These are phyloP conservation scores for Cephus spinipes DNA, from an alignment of 2,888 invertebrate genomes.

Conservation along the genomic window DNA sequence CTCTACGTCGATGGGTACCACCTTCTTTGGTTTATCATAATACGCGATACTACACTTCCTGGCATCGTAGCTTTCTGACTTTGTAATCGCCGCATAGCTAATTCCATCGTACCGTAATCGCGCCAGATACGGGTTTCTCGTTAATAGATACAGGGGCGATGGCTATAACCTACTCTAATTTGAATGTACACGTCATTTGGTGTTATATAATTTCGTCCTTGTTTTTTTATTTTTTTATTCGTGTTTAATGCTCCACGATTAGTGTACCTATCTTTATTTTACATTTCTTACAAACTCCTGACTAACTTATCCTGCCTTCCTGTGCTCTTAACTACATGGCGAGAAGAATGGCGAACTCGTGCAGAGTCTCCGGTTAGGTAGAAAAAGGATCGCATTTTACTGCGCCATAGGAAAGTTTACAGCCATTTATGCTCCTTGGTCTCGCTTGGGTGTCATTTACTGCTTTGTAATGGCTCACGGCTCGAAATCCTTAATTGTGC, in stretches of 20 bases:
- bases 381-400: not conserved
- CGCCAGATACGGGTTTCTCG: not conserved
- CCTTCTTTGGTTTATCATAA: not conserved
- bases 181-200: not conserved
- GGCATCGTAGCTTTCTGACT: not conserved
- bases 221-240: not conserved
- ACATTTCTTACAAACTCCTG: not conserved
- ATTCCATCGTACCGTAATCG: not conserved
- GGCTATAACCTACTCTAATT: not conserved
- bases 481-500: conserved; percentile 5
- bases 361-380: not conserved
- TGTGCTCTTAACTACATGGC: not conserved
- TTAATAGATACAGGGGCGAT: not conserved
- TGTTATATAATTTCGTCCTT: not conserved
- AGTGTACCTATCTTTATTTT: not conserved
- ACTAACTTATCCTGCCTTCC: not conserved
- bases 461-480: not conserved
- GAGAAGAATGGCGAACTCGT: not conserved
- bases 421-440: conserved; percentile 1
- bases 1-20: too few species aligned
- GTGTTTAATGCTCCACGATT: too few species aligned
- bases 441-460: conserved; percentile 11
- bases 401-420: not conserved
- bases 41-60: not conserved
- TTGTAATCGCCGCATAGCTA: not conserved